These are phyloP conservation scores for Sylvilagus bachmani DNA, from an alignment of 2,113 vertebrate species.

Conservation along the genomic window DNA sequence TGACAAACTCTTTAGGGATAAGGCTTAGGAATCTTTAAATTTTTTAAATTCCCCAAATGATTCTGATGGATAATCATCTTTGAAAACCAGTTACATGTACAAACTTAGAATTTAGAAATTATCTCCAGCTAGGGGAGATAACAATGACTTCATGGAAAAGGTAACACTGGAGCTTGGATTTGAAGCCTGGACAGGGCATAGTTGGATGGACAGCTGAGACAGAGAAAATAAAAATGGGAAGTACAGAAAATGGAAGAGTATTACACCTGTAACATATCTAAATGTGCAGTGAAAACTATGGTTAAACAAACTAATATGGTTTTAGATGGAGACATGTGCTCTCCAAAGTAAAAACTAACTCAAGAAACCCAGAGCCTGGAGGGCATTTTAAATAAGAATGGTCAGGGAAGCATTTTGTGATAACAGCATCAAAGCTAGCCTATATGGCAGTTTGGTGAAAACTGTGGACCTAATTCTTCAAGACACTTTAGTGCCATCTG, in stretches of 20 bases:
- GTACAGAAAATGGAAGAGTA: not conserved
- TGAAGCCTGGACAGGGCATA: not conserved
- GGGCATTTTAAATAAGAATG: not conserved
- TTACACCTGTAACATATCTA: not conserved
- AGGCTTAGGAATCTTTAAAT: not conserved
- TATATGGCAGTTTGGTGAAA: not conserved
- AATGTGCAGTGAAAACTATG: not conserved
- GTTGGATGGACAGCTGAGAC: not conserved
- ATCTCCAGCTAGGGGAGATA: not conserved
- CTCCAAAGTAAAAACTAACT: not conserved
- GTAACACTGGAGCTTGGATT: not conserved
- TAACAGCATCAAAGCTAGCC: not conserved
- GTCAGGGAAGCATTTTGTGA: not conserved
- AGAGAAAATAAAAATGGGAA: not conserved
- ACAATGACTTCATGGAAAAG: not conserved
- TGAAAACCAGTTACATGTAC: not conserved
- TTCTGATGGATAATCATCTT: not conserved
- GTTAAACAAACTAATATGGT: not conserved
- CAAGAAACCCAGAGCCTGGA: not conserved
- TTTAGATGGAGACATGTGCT: not conserved
- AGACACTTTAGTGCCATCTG: slow-evolving; percentile 33
- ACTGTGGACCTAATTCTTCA: not conserved
- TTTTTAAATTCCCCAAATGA: slow-evolving; percentile 8
- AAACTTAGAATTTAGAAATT: not conserved
- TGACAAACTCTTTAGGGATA: not conserved